phyloP scores from a whole-genome alignment of 2,797 vertebrate genomes.

The Sitta carolinensis region DNA sequence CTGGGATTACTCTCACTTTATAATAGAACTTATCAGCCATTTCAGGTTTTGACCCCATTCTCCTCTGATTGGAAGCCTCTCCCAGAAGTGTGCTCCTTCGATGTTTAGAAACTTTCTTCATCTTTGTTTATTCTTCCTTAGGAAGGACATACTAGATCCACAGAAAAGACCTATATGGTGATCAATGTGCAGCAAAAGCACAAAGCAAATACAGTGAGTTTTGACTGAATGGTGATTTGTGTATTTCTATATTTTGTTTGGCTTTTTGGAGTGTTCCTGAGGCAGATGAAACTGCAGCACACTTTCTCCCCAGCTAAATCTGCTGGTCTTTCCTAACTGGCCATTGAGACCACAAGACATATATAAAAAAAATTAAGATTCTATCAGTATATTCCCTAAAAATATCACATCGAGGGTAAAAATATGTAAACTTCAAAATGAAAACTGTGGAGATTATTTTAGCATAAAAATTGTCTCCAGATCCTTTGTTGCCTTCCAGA shows the following conservation, averaged over 20 bases:
- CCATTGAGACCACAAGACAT: not conserved
- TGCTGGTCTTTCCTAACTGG: not conserved
- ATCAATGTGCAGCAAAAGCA: not conserved
- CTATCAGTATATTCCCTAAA: not conserved
- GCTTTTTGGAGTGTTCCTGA: not conserved
- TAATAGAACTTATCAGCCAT: not conserved
- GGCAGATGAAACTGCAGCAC: not conserved
- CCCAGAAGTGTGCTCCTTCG: accelerated
- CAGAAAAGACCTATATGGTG: not conserved
- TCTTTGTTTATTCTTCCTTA: not conserved
- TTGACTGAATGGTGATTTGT: not conserved
- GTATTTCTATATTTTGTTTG: not conserved
- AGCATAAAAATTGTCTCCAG: constrained; percentile 4
- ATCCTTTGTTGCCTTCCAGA: not conserved
- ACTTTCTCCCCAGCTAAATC: not conserved
- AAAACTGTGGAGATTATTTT: not conserved
- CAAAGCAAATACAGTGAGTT: not conserved
- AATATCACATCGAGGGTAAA: not conserved
- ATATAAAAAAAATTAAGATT: not conserved
- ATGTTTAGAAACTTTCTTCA: not conserved
- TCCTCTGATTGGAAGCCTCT: not conserved
- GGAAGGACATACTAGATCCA: not conserved
- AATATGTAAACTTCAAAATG: not conserved
- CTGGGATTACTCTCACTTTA: not conserved
- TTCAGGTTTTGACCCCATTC: not conserved